phyloP scores from a whole-genome alignment of 2,888 invertebrate species.

The Leucophenga maculata region DNA sequence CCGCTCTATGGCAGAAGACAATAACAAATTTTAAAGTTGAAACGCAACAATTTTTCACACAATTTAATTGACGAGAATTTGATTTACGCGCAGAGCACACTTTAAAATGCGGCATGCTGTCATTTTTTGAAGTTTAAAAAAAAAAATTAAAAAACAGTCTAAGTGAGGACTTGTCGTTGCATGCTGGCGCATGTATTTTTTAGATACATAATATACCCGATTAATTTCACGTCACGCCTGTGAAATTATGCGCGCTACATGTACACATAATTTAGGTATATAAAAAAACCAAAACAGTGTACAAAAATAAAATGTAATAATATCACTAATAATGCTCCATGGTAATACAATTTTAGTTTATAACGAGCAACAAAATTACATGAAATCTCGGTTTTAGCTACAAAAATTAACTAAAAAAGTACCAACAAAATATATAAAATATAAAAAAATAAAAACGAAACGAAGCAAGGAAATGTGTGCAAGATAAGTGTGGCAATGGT shows the following conservation, averaged over 20 bases:
- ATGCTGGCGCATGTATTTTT: conserved; percentile 35
- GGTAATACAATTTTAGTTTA: neutral
- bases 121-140: no score
- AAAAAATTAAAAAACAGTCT: neutral
- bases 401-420: conserved; percentile 17
- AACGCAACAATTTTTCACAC: conserved; percentile 53
- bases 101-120: conserved; percentile 11
- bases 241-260: conserved; percentile 45
- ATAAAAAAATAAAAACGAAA: conserved; percentile 42
- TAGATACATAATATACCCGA: conserved; percentile 9
- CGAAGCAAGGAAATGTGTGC: conserved; percentile 10
- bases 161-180: neutral
- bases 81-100: conserved; percentile 34
- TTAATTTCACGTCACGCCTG: conserved; percentile 45
- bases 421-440: conserved; percentile 47
- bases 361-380: neutral
- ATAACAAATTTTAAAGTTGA: neutral
- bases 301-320: conserved; percentile 36
- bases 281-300: conserved; percentile 30
- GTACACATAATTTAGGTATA: conserved; percentile 36
- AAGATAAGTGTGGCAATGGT: no score
- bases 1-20: neutral
- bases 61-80: conserved; percentile 58
- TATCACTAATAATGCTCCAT: conserved; percentile 5
- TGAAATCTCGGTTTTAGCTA: conserved; percentile 18